Base-by-base conservation (phyloP, 2,113 vertebrate species). In the Chlamydotis undulata region DNA sequence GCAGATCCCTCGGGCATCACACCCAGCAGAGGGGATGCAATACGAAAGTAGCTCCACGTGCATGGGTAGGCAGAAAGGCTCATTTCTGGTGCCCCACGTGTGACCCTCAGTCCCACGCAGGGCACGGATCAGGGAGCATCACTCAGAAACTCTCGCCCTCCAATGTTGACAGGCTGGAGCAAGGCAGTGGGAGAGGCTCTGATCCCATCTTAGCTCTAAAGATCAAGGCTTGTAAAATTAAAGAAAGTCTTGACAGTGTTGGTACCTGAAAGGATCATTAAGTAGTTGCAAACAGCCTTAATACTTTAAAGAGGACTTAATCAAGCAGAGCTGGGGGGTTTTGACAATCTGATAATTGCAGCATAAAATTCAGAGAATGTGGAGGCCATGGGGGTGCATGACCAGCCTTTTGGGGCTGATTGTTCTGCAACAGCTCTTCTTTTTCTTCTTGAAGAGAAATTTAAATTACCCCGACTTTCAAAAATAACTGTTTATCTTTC, bases 281-380 rank as follows among this genome's bases (percentile, higher is more conserved):
- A 96, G 84, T 47, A 87, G 81, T 55, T 95, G 94, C 78, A 94
- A 96, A 93, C 39, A 53, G 67, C 57, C 63, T 61, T 89, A 92
- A 95, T 76, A 57, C 81, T 95, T 94, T 95, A 92, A 84, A 89
- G 86, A 83, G 41, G 77, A 87, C 86, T 92, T 91, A 95, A 91
- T 95, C 94, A 96, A 85, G 90, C 55, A 89, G 74, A 87, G 77
- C 50, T 64, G 67, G 69, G 88, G 87, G 11, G 12, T 79, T 50
- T 65, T 91, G 59, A 95, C 86, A 91, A 94, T 80, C 93, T 87
- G 87, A 74, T 94, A 91, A 96, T 82, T 89, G 69, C 78, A 89
- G 87, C 81, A 87, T 69, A 91, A 85, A 94, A 96, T 93, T 79
- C 89, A 69, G 94, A 89, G 91, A 96, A 97, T 94, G 95, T 10